Percentiles rank a stretch among this genome's conserved stretches.
These are phyloP conservation scores for Pteria penguin DNA, from an alignment of 2,888 invertebrate species.

Conservation along the genomic window DNA sequence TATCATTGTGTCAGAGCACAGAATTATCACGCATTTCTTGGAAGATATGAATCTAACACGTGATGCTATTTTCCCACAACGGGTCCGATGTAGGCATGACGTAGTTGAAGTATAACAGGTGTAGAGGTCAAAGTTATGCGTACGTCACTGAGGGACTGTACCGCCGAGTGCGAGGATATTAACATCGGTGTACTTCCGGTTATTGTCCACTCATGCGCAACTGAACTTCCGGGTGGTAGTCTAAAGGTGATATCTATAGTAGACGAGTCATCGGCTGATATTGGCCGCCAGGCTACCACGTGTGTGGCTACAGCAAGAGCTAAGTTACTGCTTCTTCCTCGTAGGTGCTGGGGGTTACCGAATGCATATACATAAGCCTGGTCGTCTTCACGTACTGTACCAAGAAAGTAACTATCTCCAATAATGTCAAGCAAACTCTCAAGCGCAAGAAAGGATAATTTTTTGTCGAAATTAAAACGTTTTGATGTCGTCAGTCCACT, in stretches of 20 bases:
- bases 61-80: neutral
- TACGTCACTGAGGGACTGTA: neutral
- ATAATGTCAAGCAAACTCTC: conserved; percentile 49
- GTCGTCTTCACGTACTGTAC: conserved; percentile 51
- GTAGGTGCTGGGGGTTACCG: conserved; percentile 16
- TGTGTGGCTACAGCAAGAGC: conserved; percentile 42
- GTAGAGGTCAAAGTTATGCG: neutral
- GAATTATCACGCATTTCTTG: too few relatives aligned
- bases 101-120: conserved; percentile 10
- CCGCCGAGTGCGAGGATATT: neutral
- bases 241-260: neutral
- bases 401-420: conserved; percentile 55
- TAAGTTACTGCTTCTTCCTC: neutral
- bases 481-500: conserved; percentile 60
- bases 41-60: too few relatives aligned
- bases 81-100: neutral
- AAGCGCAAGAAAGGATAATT: conserved; percentile 57
- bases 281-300: conserved; percentile 63
- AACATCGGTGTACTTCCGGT: conserved; percentile 14
- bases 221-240: neutral
- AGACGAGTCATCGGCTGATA: conserved; percentile 33
- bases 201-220: conserved; percentile 4
- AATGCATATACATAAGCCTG: conserved; percentile 58
- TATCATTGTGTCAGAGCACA: too few relatives aligned
- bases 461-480: conserved; percentile 53